Conservation (phyloP, 2,797 vertebrate genomes). For the Phoebastria nigripes region DNA sequence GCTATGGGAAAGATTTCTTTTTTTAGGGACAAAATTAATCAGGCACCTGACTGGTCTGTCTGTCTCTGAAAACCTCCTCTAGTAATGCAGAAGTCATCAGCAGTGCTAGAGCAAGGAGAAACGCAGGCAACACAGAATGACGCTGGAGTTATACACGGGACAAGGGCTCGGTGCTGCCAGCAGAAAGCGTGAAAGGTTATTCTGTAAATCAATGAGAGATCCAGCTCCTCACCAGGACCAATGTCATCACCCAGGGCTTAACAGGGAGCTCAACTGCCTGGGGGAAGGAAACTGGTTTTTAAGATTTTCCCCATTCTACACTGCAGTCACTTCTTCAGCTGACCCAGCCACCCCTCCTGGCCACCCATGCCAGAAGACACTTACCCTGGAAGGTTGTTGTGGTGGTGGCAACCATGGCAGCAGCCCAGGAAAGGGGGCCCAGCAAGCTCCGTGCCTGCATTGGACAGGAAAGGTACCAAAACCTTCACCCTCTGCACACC, state of each 20-base stretch:
- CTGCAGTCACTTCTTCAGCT: background rate
- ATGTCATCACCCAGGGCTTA: background rate
- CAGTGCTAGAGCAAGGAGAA: background rate
- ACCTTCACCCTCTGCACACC: fast-evolving
- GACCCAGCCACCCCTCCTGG: background rate
- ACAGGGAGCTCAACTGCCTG: background rate
- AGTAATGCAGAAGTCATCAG: background rate
- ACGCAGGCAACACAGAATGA: fast-evolving
- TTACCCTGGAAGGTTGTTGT: background rate
- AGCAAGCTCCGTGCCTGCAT: background rate
- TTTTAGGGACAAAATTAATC: background rate
- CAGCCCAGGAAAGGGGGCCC: background rate
- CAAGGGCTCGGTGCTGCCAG: background rate
- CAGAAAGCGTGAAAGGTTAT: background rate
- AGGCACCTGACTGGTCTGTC: background rate
- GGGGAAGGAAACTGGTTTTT: background rate
- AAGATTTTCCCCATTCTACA: background rate
- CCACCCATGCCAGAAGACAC: background rate
- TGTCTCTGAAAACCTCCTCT: background rate
- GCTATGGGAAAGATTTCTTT: background rate
- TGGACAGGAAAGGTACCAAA: background rate
- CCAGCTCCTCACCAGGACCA: background rate
- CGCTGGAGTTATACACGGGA: fast-evolving
- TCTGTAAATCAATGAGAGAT: background rate
- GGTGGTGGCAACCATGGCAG: background rate